phyloP scores from a whole-genome alignment of 1,140 invertebrate genomes.

The Nasonia giraulti region DNA sequence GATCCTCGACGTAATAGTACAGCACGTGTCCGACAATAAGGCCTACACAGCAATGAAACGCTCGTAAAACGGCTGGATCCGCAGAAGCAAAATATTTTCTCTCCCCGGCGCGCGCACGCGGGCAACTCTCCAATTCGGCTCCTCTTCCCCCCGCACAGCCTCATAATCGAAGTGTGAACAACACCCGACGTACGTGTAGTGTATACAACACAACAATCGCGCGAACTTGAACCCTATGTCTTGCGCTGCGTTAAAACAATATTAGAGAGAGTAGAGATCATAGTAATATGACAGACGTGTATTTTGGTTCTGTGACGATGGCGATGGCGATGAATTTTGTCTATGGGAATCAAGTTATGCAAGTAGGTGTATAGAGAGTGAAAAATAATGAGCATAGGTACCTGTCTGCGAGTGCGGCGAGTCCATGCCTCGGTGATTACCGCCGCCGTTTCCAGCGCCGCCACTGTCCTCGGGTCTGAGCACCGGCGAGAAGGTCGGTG shows the following conservation, averaged over 20 bases:
- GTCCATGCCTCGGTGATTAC: conserved; percentile 70
- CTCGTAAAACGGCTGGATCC: not conserved
- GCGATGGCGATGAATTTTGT: no score
- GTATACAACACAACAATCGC: not conserved
- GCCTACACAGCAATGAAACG: not conserved
- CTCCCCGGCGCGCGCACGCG: not conserved
- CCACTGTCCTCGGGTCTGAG: conserved; percentile 68
- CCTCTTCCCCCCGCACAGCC: not conserved
- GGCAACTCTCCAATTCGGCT: conserved; percentile 22
- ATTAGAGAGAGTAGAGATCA: no score
- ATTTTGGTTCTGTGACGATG: no score
- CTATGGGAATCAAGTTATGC: no score
- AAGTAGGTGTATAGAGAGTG: no score
- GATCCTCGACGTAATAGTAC: no score
- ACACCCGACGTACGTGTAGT: not conserved
- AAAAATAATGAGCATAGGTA: conserved; percentile 55
- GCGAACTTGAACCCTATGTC: not conserved
- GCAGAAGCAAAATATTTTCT: conserved; percentile 20
- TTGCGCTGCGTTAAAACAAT: no score
- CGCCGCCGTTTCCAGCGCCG: not conserved
- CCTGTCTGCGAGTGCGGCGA: conserved; percentile 74
- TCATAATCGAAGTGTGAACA: conserved; percentile 1
- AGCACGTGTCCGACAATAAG: not conserved
- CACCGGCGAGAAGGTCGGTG: conserved; percentile 72
- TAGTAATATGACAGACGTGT: no score